Percentiles rank a stretch among this genome's conserved stretches.
Conservation (phyloP, 2,113 vertebrate species). For the Antechinus stuartii region DNA sequence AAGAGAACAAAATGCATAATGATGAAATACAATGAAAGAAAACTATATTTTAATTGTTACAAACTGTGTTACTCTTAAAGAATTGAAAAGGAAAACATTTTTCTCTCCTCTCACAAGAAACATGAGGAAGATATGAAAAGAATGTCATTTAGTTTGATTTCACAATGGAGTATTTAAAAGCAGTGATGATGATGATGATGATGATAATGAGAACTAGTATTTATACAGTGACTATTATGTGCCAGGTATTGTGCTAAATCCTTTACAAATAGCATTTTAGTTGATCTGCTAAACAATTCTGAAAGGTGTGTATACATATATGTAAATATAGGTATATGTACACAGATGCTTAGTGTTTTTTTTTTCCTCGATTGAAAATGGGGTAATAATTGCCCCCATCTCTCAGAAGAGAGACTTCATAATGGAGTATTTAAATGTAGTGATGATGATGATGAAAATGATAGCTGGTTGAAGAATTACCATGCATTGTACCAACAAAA, state of each 20-base stretch:
- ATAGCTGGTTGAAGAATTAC: no score
- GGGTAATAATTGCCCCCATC: no score
- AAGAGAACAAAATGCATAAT: background rate
- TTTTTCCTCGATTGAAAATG: no score
- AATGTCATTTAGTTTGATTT: background rate
- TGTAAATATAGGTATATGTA: no score
- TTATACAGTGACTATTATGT: background rate
- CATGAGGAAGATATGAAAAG: background rate
- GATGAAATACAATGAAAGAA: background rate
- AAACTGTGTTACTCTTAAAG: background rate
- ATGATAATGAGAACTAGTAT: background rate
- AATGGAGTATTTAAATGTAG: no score
- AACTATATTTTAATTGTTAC: background rate
- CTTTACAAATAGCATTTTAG: background rate
- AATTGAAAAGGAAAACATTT: background rate
- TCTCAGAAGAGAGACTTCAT: no score
- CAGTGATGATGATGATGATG: background rate
- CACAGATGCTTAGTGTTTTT: no score
- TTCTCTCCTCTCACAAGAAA: background rate
- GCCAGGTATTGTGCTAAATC: background rate
- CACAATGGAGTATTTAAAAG: background rate
- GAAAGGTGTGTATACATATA: background rate
- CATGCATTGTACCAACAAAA: no score
- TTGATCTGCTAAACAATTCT: background rate
- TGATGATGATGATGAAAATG: no score